Evolutionary conservation across 2,888 invertebrate species (phyloP), one percentile per base, ranked within the genome.

Genomic region (Erannis defoliaria): DNA sequence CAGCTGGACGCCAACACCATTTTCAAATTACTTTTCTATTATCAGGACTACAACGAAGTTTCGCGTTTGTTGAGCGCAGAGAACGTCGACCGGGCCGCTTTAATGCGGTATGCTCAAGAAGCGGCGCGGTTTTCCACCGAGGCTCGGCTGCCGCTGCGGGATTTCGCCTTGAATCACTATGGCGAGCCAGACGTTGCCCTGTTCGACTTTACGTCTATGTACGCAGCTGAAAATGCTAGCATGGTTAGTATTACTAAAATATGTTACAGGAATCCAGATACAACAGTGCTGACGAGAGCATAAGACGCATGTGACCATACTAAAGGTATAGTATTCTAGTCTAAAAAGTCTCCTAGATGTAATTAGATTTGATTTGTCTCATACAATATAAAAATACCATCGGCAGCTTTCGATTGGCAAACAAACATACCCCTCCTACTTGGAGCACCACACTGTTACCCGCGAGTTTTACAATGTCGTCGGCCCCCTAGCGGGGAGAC

Each of bases 131-230:
- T 98, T 90, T 97, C 98, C 18, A 99, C 98, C 0, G 95, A 97
- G 82, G 96, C 96, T 77, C 96, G 96, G 76, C 94, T 98, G 94
- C 96, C 97, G 53, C 94, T 97, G 78, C 92, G 97, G 72, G 98
- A 99, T 86, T 99, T 99, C 89, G 99, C 99, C 0, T 96, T 99
- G 12, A 99, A 99, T 92, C 99, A 99, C 89, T 98, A 98, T 84
- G 98, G 98, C 0, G 98, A 98, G 84, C 98, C 99, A 0, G 99
- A 99, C 88, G 98, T 99, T 1, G 98, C 99, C 42, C 97, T 99
- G 95, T 99, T 99, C 87, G 99, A 99, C 90, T 99, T 99, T 85
- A 99, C 99, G 0, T 98, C 98, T 0, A 98, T 99, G 97, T 99
- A 98, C 88, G 98, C 98, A 0, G 98, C 99, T 0, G 98, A 99